Evolutionary conservation across 1,140 invertebrate genomes (phyloP), one percentile per base, ranked within the genome.

Genomic region (Coelopa frigida): DNA sequence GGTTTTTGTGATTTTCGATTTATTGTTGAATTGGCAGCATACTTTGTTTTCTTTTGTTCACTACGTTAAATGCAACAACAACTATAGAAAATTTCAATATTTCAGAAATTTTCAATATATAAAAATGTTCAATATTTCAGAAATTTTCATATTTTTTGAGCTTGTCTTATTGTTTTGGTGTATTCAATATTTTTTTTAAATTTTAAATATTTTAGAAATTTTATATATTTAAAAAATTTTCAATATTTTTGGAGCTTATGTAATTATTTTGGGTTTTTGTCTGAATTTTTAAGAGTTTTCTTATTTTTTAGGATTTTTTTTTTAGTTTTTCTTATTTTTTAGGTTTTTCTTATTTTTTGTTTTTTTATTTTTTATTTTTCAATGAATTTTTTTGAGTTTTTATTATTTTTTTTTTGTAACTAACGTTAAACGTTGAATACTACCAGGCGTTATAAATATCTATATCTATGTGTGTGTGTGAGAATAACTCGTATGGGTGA

Each of bases 21-120:
- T n/a, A n/a, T n/a, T n/a, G n/a, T n/a, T n/a, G n/a, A n/a, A n/a
- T n/a, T n/a, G n/a, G n/a, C n/a, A n/a, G n/a, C n/a, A n/a, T n/a
- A n/a, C n/a, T n/a, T n/a, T n/a, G n/a, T n/a, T n/a, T n/a, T n/a
- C n/a, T n/a, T n/a, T n/a, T n/a, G n/a, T n/a, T n/a, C n/a, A n/a
- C n/a, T n/a, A n/a, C n/a, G n/a, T n/a, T n/a, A n/a, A n/a, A n/a
- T n/a, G n/a, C n/a, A n/a, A n/a, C n/a, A n/a, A n/a, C n/a, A n/a
- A n/a, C 23, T 14, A 38, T 38, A 38, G 7, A 14, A 38, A 21
- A 21, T 17, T 4, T 38, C 23, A 14, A 38, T 39, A 21, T 22
- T 22, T 18, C 22, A 42, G 23, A 31, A 32, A 43, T 43, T 43
- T 17, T 32, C 33, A 21, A 43, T 21, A 43, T 32, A 32, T 43